These are phyloP conservation scores for Calephelis virginiensis DNA, from an alignment of 1,140 invertebrate species.

Conservation along the genomic window DNA sequence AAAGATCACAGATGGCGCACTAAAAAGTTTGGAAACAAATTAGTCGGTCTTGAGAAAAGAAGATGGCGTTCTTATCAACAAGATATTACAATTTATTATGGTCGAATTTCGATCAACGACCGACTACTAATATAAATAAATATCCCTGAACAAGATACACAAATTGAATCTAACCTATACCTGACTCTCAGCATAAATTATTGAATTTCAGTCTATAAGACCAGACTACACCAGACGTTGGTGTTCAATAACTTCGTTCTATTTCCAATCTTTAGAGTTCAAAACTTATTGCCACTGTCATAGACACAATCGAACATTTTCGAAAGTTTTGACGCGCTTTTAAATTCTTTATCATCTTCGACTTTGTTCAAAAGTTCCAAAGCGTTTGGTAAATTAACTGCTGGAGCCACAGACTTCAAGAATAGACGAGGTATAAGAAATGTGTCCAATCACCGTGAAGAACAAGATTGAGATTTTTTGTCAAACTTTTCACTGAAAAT, in stretches of 20 bases:
- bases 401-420: neutral
- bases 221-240: neutral
- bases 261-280: conserved; percentile 17
- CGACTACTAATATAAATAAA: too few relatives aligned
- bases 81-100: too few relatives aligned
- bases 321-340: conserved; percentile 19
- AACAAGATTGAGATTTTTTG: neutral
- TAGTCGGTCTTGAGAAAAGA: too few relatives aligned
- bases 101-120: too few relatives aligned
- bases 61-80: too few relatives aligned
- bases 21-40: too few relatives aligned
- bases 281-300: conserved; percentile 21
- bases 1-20: too few relatives aligned
- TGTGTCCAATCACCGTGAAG: neutral
- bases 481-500: too few relatives aligned
- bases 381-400: conserved; percentile 25
- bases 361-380: conserved; percentile 7
- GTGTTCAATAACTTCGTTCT: conserved; percentile 13
- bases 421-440: too few relatives aligned
- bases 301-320: conserved; percentile 22
- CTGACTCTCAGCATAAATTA: neutral
- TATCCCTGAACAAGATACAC: too few relatives aligned
- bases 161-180: too few relatives aligned
- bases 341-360: conserved; percentile 22
- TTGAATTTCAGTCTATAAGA: conserved; percentile 3